Percentiles rank a stretch among this genome's conserved stretches.
These are phyloP conservation scores for Aselliscus stoliczkanus DNA, from an alignment of 2,797 vertebrate genomes.

Conservation along the genomic window DNA sequence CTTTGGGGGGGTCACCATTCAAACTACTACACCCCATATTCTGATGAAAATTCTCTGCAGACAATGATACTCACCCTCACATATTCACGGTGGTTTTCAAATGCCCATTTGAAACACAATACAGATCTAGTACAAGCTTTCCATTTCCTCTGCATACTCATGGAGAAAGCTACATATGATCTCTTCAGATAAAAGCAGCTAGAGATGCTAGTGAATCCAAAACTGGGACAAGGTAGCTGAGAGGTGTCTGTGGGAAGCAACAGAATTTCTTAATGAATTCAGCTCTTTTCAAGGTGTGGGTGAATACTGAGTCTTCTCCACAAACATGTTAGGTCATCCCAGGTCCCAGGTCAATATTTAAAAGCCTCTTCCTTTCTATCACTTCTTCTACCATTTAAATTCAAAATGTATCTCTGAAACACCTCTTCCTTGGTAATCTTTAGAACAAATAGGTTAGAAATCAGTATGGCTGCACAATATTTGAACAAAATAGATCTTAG, in stretches of 20 bases:
- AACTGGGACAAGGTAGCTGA: background rate
- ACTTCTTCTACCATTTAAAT: background rate
- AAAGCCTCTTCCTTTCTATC: background rate
- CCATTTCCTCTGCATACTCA: background rate
- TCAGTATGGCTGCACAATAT: background rate
- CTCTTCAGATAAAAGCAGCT: background rate
- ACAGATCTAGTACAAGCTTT: background rate
- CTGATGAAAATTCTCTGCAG: background rate
- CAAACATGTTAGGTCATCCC: background rate
- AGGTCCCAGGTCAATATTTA: background rate
- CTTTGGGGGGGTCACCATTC: background rate
- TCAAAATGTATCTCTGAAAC: background rate
- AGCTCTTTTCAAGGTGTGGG: background rate
- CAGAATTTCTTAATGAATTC: background rate
- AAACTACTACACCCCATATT: background rate
- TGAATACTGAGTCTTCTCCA: background rate
- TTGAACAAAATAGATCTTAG: background rate
- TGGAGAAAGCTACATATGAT: background rate
- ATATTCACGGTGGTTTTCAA: background rate
- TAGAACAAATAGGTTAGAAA: background rate
- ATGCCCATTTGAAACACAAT: background rate
- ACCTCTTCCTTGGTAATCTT: background rate
- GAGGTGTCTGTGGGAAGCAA: background rate
- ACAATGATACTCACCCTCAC: background rate
- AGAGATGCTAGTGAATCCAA: background rate